Evolutionary conservation across 2,113 vertebrate genomes (phyloP), one percentile per base, ranked within the genome.

Genomic region (Anas platyrhynchos): DNA sequence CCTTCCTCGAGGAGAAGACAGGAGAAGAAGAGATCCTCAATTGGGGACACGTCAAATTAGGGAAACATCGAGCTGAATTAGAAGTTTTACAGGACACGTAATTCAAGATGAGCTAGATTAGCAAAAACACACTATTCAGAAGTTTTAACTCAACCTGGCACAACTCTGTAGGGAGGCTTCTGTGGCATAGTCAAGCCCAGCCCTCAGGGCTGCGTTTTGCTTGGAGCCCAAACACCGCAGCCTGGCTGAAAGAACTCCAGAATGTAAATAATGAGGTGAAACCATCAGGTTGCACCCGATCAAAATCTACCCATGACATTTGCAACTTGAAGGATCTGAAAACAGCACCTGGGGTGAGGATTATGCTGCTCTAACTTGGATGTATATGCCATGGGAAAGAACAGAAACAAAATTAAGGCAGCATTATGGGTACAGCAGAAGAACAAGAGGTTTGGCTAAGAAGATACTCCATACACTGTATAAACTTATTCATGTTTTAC

Each of bases 301-400:
- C 90, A 74, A 83, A 88, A 96, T 83, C 79, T 83, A 79, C 50
- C 56, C 79, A 12, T 26, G 85, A 72, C 48, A 86, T 93, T 20
- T 81, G 54, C 76, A 90, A 81, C 68, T 86, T 56, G 46, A 56
- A 78, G 73, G 76, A 65, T 78, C 83, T 10, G 32, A 90, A 95
- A 96, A 83, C 48, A 93, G 92, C 92, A 94, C 92, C 91, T 84
- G 89, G 56, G 87, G 91, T 65, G 87, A 81, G 34, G 52, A 88
- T 81, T 96, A 81, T 38, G 85, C 32, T 81, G 72, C 78, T 56
- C 29, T 67, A 25, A 31, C 61, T 68, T 96, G 82, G 89, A 83
- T 77, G 36, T 25, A 13, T 11, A 58, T 29, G 68, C 79, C 91
- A 96, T 94, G 93, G 87, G 94, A 96, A 97, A 95, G 87, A 91